Evolutionary conservation across 1,140 invertebrate species (phyloP), one percentile per base, ranked within the genome.

Genomic region (Gryon sp.): DNA sequence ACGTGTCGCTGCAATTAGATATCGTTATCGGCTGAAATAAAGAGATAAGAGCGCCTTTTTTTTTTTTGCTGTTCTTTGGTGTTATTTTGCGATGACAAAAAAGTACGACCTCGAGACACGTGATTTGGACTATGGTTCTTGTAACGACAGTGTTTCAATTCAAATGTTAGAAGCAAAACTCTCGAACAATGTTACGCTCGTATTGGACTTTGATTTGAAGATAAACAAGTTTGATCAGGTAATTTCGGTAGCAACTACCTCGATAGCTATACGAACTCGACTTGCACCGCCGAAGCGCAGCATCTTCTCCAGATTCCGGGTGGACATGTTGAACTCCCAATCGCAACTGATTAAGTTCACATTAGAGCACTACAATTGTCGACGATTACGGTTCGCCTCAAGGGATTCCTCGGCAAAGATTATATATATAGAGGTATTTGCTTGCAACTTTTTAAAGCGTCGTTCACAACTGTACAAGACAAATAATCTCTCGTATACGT

Each of bases 291-390:
- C 76, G 48, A 86, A 78, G 22, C 84, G 80, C 34, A 86, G 78
- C 81, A 87, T 85, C 40, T 84, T 87, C 55, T 84, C 84, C 63
- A 84, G 46, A 66, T 83, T 86, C 15, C 78, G 69, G 7, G 76
- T 38, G 0, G 79, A 73, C 69, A 65, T 73, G 4, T 0, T 20
- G 19, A 16, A 4, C 9, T 16, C 16, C 28, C 24, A 28, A 20
- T 22, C 41, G 36, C 22, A n/a, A n/a, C n/a, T n/a, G n/a, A n/a
- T n/a, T 52, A 12, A 28, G 40, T 40, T 55, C 73, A 48, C 45
- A 43, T 36, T 70, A 57, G 65, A 69, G 74, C 72, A 74, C 30
- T 76, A 43, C 48, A 55, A 74, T 50, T n/a, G n/a, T n/a, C n/a
- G n/a, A n/a, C n/a, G n/a, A n/a, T n/a, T n/a, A n/a, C n/a, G n/a